phyloP scores from a whole-genome alignment of 23 tunicate species.

The Halocynthia roretzi region DNA sequence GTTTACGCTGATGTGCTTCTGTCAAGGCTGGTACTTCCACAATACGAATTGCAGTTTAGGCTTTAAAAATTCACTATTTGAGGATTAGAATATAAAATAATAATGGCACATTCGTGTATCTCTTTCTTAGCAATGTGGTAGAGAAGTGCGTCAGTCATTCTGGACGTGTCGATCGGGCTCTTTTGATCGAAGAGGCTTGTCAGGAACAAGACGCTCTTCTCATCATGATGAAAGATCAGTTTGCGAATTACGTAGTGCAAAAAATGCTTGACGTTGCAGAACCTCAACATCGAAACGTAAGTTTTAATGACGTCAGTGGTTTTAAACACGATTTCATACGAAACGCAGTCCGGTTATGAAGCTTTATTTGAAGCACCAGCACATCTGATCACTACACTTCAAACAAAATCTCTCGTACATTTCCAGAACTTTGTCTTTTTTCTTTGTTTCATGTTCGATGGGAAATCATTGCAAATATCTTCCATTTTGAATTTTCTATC shows the following conservation, averaged over 20 bases:
- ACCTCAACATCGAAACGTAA: constrained; percentile 82
- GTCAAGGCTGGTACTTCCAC: not conserved
- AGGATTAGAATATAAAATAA: too few species aligned
- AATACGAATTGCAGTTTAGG: too few species aligned
- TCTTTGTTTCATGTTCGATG: too few species aligned
- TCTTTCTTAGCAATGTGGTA: constrained; percentile 75
- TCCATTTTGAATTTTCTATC: not conserved
- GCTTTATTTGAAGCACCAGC: too few species aligned
- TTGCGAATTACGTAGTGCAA: constrained; percentile 98
- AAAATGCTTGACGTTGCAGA: constrained; percentile 99
- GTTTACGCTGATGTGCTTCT: constrained; percentile 31
- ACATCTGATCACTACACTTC: too few species aligned
- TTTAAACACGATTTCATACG: too few species aligned
- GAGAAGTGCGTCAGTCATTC: constrained; percentile 97
- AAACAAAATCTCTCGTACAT: too few species aligned
- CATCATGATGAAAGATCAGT: constrained; percentile 99
- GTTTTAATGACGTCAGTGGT: not conserved
- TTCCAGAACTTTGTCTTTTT: too few species aligned
- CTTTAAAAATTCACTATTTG: too few species aligned
- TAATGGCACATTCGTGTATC: not conserved
- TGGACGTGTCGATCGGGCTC: constrained; percentile 61
- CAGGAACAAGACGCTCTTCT: constrained; percentile 84
- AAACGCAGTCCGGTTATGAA: too few species aligned
- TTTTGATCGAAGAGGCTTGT: constrained; percentile 98
- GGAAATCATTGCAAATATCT: not conserved